Conservation (phyloP, 2,888 invertebrate species). For the Drosophila bunnanda region DNA sequence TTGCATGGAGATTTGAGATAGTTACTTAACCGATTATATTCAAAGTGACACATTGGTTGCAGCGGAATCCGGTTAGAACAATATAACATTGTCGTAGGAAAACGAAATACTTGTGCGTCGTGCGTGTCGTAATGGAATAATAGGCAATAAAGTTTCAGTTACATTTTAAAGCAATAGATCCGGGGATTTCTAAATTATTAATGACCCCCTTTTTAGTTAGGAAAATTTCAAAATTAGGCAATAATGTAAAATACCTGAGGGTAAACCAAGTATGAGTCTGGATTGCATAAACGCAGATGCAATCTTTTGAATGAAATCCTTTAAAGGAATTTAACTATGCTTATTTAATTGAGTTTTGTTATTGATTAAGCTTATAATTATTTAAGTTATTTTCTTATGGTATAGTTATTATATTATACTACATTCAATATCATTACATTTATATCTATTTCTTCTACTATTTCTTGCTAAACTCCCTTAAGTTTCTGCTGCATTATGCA, state of each 20-base stretch:
- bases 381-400: background rate
- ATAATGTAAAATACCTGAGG: background rate
- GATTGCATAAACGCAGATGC: background rate
- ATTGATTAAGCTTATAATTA: background rate
- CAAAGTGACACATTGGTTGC: conserved; percentile 17
- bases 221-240: background rate
- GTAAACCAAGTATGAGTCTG: background rate
- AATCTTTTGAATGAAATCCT: background rate
- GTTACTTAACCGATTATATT: conserved; percentile 26
- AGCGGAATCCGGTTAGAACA: conserved; percentile 19
- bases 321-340: background rate
- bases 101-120: background rate
- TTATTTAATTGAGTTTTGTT: background rate
- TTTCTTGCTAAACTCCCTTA: background rate
- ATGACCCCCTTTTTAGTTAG: background rate
- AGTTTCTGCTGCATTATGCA: conserved; percentile 9
- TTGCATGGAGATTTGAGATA: conserved; percentile 23
- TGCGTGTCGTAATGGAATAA: conserved; percentile 1
- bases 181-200: background rate
- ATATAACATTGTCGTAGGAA: background rate
- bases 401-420: background rate
- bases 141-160: background rate
- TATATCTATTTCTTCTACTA: no score
- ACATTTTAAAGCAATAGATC: conserved; percentile 2
- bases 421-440: no score